Evolutionary conservation across 1,140 invertebrate species (phyloP).

Genomic region (Wasmannia auropunctata): DNA sequence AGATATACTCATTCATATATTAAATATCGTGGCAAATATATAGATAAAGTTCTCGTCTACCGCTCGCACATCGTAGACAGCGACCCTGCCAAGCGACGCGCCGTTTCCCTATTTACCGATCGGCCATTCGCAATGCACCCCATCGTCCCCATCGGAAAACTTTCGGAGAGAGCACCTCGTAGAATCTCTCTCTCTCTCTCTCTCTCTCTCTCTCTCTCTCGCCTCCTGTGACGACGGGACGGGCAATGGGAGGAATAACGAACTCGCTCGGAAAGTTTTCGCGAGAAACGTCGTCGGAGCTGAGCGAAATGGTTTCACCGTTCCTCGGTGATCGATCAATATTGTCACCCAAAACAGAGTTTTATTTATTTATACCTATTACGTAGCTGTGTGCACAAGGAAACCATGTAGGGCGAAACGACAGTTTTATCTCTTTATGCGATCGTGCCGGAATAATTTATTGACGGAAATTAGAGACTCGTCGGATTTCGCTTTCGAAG

Average conservation of each 20-base stretch:
- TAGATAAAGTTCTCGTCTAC: conserved; percentile 74
- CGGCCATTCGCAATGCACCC: conserved; percentile 57
- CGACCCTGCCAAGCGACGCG: conserved; percentile 66
- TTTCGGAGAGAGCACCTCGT: conserved; percentile 11
- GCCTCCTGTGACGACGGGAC: not conserved
- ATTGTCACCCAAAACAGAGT: not conserved
- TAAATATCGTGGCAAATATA: conserved; percentile 82
- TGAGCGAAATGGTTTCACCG: conserved; percentile 24
- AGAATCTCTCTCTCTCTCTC: no score
- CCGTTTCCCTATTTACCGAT: conserved; percentile 37
- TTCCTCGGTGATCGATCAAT: not conserved
- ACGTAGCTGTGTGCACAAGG: not conserved
- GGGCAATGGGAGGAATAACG: conserved; percentile 5
- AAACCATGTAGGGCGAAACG: not conserved
- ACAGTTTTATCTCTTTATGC: not conserved
- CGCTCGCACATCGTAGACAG: conserved; percentile 60
- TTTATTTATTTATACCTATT: conserved; percentile 5
- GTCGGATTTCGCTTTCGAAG: not conserved
- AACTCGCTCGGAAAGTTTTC: conserved; percentile 32
- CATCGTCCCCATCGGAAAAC: conserved; percentile 22
- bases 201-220: no score
- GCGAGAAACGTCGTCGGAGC: conserved; percentile 19
- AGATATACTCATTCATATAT: conserved; percentile 80
- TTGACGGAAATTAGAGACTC: not conserved
- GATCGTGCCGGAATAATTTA: not conserved